Evolutionary conservation across 2,888 invertebrate species (phyloP), one percentile per base, ranked within the genome.

Genomic region (Coremacera marginata): DNA sequence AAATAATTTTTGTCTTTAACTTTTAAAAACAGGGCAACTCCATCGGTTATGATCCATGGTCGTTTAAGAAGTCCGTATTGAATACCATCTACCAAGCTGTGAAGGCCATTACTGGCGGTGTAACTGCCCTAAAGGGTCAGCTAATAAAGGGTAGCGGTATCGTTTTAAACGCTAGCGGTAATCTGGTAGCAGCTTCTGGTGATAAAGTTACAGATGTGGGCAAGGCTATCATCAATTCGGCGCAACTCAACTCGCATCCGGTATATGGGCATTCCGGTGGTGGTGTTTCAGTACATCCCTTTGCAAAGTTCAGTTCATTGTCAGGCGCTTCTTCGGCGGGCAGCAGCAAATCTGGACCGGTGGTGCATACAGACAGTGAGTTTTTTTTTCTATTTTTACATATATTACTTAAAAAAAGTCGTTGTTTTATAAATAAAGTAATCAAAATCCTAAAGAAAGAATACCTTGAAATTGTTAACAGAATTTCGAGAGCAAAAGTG

Each of bases 91-190:
- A 96, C 86, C 95, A 96, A 91, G 96, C 96, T 0, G 94, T 95
- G 0, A 96, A 96, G 86, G 96, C 96, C 16, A 95, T 96, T 80
- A 95, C 95, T 9, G 96, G 96, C 11, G 95, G 96, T 68, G 94
- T 95, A 11, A 93, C 96, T 3, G 96, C 96, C 34, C 91, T 96
- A n/a, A 96, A 95, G 85, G 96, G 96, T 0, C 95, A 96, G 88
- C 90, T 96, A 37, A 94, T 96, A 83, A 96, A 96, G 90, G 96
- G 95, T 60, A 93, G 95, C 74, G 96, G 96, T 14, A 92, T 93
- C 83, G 88, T 93, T 22, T 89, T 93, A 31, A 91, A 92, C 25
- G 92, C 93, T 14, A 92, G 92, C 82, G 94, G 93, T 27, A 91
- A 92, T 84, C 90, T 95, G 68, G 93, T 95, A 77, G 92, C 93